phyloP scores from a whole-genome alignment of 2,113 vertebrate genomes.

The Strix aluco region DNA sequence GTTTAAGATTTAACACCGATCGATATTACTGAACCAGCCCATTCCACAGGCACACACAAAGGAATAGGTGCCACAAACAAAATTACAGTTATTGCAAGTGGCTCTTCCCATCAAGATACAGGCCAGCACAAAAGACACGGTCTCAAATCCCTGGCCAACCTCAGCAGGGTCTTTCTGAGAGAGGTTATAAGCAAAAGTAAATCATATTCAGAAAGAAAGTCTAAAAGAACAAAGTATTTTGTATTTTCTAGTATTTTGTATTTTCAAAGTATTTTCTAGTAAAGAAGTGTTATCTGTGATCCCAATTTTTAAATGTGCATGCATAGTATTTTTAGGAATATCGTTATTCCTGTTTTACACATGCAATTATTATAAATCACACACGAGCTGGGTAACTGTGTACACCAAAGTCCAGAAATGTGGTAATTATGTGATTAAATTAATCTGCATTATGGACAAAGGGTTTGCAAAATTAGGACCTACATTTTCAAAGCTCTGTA shows the following conservation, averaged over 20 bases:
- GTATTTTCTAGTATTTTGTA: no score
- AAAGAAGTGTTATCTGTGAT: not conserved
- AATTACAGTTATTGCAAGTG: not conserved
- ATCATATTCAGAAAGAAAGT: not conserved
- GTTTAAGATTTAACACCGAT: not conserved
- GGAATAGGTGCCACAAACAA: not conserved
- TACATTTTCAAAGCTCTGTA: slow-evolving; percentile 56
- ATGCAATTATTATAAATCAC: slow-evolving; percentile 7
- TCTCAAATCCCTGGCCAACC: not conserved
- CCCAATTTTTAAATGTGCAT: not conserved
- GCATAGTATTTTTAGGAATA: not conserved
- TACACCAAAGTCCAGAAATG: slow-evolving; percentile 36
- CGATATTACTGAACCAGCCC: not conserved
- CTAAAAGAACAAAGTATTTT: not conserved
- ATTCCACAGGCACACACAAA: not conserved
- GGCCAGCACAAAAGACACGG: rapidly evolving
- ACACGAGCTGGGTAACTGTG: not conserved
- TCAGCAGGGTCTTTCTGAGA: not conserved
- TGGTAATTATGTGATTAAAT: slow-evolving; percentile 60
- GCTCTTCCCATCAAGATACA: not conserved
- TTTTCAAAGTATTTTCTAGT: not conserved
- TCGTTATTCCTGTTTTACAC: not conserved
- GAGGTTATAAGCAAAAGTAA: not conserved
- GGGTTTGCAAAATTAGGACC: slow-evolving; percentile 59
- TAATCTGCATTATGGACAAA: slow-evolving; percentile 55